Evolutionary conservation across 2,113 vertebrate genomes (phyloP).

Genomic region (Aegotheles bennettii): DNA sequence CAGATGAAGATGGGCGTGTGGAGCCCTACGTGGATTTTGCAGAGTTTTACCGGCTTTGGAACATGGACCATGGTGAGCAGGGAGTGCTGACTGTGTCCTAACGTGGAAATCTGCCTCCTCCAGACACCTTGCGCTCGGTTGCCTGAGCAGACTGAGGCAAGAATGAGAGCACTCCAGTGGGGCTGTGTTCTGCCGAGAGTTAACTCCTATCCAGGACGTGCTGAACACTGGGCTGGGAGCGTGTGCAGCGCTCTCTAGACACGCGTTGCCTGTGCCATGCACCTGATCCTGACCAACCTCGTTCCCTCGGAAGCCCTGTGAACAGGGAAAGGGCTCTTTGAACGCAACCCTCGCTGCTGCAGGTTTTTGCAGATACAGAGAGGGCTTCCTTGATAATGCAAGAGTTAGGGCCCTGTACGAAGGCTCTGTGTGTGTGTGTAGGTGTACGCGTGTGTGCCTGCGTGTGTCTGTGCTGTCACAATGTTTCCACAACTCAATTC

Average conservation of each 20-base stretch:
- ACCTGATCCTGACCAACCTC: background rate
- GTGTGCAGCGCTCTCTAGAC: background rate
- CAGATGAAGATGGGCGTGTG: conserved; percentile 91
- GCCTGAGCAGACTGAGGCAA: background rate
- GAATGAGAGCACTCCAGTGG: background rate
- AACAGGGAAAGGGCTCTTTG: background rate
- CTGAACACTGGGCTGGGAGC: background rate
- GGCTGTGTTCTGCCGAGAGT: background rate
- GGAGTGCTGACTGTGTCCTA: conserved; percentile 62
- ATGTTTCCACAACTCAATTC: conserved; percentile 46
- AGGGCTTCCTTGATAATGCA: background rate
- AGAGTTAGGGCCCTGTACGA: background rate
- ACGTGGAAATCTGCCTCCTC: background rate
- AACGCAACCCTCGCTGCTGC: background rate
- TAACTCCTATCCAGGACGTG: background rate
- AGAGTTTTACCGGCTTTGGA: conserved; percentile 94
- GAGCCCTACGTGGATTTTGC: conserved; percentile 97
- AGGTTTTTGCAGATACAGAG: background rate
- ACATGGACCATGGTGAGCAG: conserved; percentile 85
- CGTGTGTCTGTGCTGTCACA: conserved; percentile 16
- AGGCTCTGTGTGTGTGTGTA: background rate
- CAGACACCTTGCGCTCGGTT: background rate
- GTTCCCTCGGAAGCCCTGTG: background rate
- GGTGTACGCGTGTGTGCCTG: background rate
- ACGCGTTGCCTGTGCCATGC: background rate